Base-by-base conservation (phyloP, 2,113 vertebrate species). In the Proterorhinus semilunaris region DNA sequence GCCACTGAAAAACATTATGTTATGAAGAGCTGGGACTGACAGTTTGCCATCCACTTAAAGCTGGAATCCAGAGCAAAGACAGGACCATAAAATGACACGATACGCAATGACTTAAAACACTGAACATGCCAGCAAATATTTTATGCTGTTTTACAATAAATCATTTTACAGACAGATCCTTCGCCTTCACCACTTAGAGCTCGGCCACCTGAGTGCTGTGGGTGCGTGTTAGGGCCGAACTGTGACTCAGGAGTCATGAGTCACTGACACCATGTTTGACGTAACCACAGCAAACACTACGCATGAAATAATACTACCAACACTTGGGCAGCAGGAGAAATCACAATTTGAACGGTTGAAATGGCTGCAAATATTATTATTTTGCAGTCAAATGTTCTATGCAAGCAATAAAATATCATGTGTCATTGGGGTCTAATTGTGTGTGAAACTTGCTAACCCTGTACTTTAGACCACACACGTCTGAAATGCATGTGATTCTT, bases 251-350 rank as follows among this genome's bases (percentile, higher is more conserved):
- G 45, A 76, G 68, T 76, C 65, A 77, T 87, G 86, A 89, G 71
- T 87, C 86, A 86, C 8, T 76, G 83, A 85, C 75, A 81, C 80
- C 74, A 84, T 72, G 72, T 63, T 48, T 63, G 45, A 63, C 48
- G 62, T 44, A 54, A 75, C 66, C 69, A 57, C 10, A 75, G 50
- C 3, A 68, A 43, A 51, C 63, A 62, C 21, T 75, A 49, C 62
- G 65, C 8, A 54, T 68, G 57, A 47, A 36, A 65, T 65, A 68
- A 71, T 15, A 65, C 42, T 53, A 42, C 65, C 13, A 9, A 10
- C 6, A 11, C 54, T 36, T 36, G 27, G 21, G 21, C 21, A 36
- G 27, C 27, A 36, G 27, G 27, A 36, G 27, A 36, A 4, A 36
- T 36, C 27, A 36, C 27, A 3, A 36, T 36, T 36, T 36, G 3